Base-by-base conservation (phyloP, 2,113 vertebrate species). In the Strix aluco region DNA sequence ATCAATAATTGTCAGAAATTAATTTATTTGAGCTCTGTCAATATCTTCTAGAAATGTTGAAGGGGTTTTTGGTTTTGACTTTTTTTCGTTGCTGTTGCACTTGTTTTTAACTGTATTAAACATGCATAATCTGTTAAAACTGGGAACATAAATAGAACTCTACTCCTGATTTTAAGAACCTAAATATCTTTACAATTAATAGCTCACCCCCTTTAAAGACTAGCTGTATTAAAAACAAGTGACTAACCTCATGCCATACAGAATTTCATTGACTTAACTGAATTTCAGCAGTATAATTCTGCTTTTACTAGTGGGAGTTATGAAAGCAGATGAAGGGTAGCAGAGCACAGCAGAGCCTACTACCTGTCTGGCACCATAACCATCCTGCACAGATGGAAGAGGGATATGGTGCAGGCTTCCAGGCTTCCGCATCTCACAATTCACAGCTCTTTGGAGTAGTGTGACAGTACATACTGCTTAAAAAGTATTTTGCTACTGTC, bases 321-420 rank as follows among this genome's bases (percentile, higher is more conserved):
- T 69, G 82, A 96, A 96, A 93, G 81, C 81, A 97, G 96, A 87
- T 69, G 88, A 95, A 94, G 94, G 69, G 87, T 69, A 88, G 89
- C 92, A 92, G 92, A 97, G 91, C 83, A 66, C 75, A 91, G 90
- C 86, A 79, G 72, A 91, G 63, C 46, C 51, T 49, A 38, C 80
- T 96, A 94, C 94, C 96, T 97, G 96, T 59, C 96, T 96, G 96
- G 96, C 95, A 94, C 80, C 73, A 67, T 0, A 90, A 63, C 77
- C 63, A 29, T 9, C 40, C 38, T 44, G 62, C 79, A 94, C 95
- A 83, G 90, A 95, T 92, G 94, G 84, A 32, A 26, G 73, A 75
- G 47, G 78, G 84, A 65, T 22, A 58, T 11, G 30, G 70, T 6
- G 11, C 83, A 79, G 72, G 54, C 94, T 95, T 62, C 61, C 79